Evolutionary conservation across 2,888 invertebrate species (phyloP), one percentile per base, ranked within the genome.

Genomic region (Meteorus colon): DNA sequence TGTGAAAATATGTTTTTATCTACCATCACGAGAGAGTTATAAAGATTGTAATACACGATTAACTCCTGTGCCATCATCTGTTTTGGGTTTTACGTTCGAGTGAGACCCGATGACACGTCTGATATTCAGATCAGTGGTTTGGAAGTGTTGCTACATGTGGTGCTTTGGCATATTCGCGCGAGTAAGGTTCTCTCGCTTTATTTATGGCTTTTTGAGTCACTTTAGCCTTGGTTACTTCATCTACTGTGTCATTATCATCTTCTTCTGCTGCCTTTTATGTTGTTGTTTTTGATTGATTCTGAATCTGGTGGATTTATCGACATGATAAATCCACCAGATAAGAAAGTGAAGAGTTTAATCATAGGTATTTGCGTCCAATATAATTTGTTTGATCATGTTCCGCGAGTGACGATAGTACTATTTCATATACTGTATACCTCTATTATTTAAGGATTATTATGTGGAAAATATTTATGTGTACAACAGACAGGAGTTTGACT

Each of bases 111-210:
- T 73, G 48, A 68, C 59, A 74, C 78, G 77, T 82, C 77, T 81
- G 82, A 82, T 81, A 80, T 79, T 76, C 81, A 78, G 82, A 76
- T 78, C 84, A 83, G 73, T 84, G 84, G 78, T 73, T 78, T 73
- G 82, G 83, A 84, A 84, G 79, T 80, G 51, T 60, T 45, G 59
- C 27, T 41, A 24, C 27, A 51, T 62, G 37, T 34, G 48, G 60
- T 69, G 60, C 66, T n/a, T 14, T 59, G 45, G 51, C 27, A 34
- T 29, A 19, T 66, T 68, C 27, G 63, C 68, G 60, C 45, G 66
- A 76, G 65, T 67, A 68, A 73, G 41, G 66, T 41, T 78, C 79
- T 81, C 66, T 69, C 78, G 80, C 78, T 79, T 76, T 78, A 80
- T 80, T 79, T 78, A 74, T 79, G 65, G 74, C 76, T 67, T 78